A percentile compares a stretch with the other conserved stretches of the same genome.
phyloP scores from a whole-genome alignment of 1,140 invertebrate genomes.

The Eriocheir sinensis region DNA sequence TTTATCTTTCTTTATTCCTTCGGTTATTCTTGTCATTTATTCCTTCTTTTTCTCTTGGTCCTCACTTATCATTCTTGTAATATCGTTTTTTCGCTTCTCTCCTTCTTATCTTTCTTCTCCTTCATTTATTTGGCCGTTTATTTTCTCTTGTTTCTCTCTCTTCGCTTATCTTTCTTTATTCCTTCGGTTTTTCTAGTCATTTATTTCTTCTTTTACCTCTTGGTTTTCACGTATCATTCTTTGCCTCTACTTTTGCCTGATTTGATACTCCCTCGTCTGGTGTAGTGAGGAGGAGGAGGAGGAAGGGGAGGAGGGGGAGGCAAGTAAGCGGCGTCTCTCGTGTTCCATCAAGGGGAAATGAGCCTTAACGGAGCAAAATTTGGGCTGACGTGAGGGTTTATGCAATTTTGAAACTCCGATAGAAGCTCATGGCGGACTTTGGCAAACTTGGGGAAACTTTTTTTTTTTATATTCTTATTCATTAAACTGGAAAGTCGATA shows the following conservation, averaged over 20 bases:
- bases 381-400: not conserved
- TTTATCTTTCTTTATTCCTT: too few relatives aligned
- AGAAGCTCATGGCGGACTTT: not conserved
- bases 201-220: not conserved
- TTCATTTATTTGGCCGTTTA: not conserved
- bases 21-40: too few relatives aligned
- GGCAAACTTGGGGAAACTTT: too few relatives aligned
- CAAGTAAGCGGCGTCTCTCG: not conserved
- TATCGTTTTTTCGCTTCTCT: too few relatives aligned
- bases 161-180: not conserved
- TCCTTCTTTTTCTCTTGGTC: too few relatives aligned
- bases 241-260: not conserved
- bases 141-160: not conserved
- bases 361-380: not conserved
- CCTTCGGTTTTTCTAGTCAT: not conserved
- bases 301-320: not conserved
- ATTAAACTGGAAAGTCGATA: not conserved
- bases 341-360: not conserved
- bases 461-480: not conserved
- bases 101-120: too few relatives aligned
- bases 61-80: too few relatives aligned
- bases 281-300: too few relatives aligned
- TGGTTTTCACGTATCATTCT: too few relatives aligned
- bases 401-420: not conserved
- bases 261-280: too few relatives aligned